phyloP scores from a whole-genome alignment of 1,140 invertebrate species.

The Procambarus clarkii region DNA sequence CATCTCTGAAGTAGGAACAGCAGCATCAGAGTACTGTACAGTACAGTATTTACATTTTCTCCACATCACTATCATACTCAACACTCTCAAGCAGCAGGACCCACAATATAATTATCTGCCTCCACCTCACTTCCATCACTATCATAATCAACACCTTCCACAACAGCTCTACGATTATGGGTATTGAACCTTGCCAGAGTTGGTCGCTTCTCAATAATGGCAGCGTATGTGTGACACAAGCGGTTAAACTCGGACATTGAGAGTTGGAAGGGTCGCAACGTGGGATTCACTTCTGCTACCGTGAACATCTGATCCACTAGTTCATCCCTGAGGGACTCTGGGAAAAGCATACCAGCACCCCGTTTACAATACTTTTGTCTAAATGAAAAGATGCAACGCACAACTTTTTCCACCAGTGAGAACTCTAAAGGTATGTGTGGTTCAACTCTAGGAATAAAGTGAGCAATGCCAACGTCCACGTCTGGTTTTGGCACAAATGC shows the following conservation, averaged over 20 bases:
- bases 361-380: slow-evolving; percentile 84
- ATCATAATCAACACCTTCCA: background rate
- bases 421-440: slow-evolving; percentile 90
- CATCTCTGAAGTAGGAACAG: too few relatives aligned
- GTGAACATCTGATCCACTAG: slow-evolving; percentile 83
- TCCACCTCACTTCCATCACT: too few relatives aligned
- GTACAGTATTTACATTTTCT: too few relatives aligned
- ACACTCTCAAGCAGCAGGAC: too few relatives aligned
- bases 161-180: background rate
- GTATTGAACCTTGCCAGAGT: slow-evolving; percentile 29
- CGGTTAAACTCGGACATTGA: slow-evolving; percentile 87
- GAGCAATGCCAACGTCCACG: slow-evolving; percentile 96
- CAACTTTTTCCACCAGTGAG: slow-evolving; percentile 92
- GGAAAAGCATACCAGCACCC: slow-evolving; percentile 82
- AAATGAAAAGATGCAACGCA: slow-evolving; percentile 89
- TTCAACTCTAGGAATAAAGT: slow-evolving; percentile 85
- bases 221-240: slow-evolving; percentile 85
- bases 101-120: too few relatives aligned
- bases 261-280: slow-evolving; percentile 82
- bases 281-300: slow-evolving; percentile 84
- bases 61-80: too few relatives aligned
- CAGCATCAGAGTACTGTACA: too few relatives aligned
- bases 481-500: slow-evolving; percentile 96
- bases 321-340: slow-evolving; percentile 81
- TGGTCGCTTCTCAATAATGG: slow-evolving; percentile 56